Conservation (phyloP, 2,113 vertebrate species). For the Petroica traversi region DNA sequence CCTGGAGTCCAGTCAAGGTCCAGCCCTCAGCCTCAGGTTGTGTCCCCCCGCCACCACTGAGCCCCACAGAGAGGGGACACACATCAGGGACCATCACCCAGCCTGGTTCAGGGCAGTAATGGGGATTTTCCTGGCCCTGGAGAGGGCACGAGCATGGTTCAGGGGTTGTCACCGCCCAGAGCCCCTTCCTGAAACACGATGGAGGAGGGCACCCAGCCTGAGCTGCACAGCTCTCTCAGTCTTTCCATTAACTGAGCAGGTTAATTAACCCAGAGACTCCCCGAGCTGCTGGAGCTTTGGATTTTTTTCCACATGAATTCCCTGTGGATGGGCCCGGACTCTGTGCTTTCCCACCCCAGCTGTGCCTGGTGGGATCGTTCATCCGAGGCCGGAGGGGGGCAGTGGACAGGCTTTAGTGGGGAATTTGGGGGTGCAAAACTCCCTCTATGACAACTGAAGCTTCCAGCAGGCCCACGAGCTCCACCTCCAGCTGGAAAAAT, state of each 20-base stretch:
- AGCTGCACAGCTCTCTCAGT: not conserved
- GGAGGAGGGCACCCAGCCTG: not conserved
- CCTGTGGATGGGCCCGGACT: not conserved
- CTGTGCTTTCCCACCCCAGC: not conserved
- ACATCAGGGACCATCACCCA: not conserved
- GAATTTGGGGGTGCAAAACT: not conserved
- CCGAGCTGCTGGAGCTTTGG: not conserved
- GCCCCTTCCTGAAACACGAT: fast-evolving
- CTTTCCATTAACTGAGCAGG: not conserved
- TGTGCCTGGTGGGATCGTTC: not conserved
- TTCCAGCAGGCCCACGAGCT: not conserved
- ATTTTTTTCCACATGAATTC: not conserved
- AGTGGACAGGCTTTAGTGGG: not conserved
- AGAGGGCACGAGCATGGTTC: not conserved
- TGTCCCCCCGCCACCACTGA: not conserved
- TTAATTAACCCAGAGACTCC: not conserved
- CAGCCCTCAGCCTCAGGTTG: not conserved
- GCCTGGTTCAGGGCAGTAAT: not conserved
- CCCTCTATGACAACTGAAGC: fast-evolving
- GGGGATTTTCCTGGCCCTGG: not conserved
- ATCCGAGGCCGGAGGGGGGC: not conserved
- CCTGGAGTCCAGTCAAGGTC: not conserved
- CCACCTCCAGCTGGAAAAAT: not conserved
- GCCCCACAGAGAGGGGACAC: not conserved
- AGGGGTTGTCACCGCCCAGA: not conserved